Conservation (phyloP, 2,888 invertebrate genomes). For the Nematopogon swammerdamellus region DNA sequence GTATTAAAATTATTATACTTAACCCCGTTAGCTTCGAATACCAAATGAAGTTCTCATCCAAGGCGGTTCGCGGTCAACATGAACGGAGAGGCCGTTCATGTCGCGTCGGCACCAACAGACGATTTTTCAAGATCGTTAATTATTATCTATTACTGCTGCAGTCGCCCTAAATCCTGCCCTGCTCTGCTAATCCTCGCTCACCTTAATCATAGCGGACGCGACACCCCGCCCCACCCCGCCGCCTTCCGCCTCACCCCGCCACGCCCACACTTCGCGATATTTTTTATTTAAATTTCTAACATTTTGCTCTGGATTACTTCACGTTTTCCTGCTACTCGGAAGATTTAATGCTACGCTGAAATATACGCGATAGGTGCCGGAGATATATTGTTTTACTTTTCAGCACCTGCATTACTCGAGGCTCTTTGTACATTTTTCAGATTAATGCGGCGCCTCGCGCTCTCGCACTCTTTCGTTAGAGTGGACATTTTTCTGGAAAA, state of each 20-base stretch:
- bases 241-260: not conserved
- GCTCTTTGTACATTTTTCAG: not conserved
- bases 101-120: too few relatives aligned
- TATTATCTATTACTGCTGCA: too few relatives aligned
- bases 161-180: not conserved
- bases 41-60: too few relatives aligned
- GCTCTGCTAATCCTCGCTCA: not conserved
- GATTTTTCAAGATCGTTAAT: too few relatives aligned
- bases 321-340: not conserved
- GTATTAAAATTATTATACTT: too few relatives aligned
- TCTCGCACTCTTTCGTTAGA: too few relatives aligned
- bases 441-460: not conserved
- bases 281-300: not conserved
- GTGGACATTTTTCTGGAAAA: too few relatives aligned
- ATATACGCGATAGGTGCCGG: not conserved
- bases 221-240: not conserved
- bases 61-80: too few relatives aligned
- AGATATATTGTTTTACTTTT: constrained; percentile 2
- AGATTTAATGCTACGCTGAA: not conserved
- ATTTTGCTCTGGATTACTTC: not conserved
- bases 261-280: not conserved
- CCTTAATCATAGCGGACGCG: not conserved
- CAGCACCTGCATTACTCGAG: not conserved
- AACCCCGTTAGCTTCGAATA: too few relatives aligned
- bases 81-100: too few relatives aligned